Conservation (phyloP, 2,888 invertebrate species). For the Agrochola lota region DNA sequence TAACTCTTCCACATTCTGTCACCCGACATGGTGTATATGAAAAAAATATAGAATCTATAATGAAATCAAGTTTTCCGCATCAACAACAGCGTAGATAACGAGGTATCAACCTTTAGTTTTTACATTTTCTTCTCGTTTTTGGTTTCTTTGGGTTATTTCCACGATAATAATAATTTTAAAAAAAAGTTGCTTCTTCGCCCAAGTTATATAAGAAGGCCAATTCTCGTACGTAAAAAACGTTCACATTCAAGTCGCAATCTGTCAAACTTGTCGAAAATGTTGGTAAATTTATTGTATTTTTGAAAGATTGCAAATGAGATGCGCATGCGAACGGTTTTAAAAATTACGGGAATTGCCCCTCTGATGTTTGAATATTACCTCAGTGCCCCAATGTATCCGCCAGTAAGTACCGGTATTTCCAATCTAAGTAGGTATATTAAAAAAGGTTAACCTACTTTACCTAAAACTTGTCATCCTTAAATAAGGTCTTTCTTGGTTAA, state of each 20-base stretch:
- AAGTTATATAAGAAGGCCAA: too few relatives aligned
- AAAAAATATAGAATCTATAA: slow-evolving; percentile 6
- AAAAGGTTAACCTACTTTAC: not conserved
- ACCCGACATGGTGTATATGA: not conserved
- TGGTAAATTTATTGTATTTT: too few relatives aligned
- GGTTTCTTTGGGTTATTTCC: not conserved
- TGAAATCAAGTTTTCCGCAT: not conserved
- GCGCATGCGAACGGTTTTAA: too few relatives aligned
- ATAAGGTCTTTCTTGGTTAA: slow-evolving; percentile 5
- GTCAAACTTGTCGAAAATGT: too few relatives aligned
- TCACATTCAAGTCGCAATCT: too few relatives aligned
- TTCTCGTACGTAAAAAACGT: too few relatives aligned
- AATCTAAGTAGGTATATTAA: not conserved
- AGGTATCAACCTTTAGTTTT: not conserved
- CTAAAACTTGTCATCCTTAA: slow-evolving; percentile 20
- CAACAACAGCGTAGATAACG: slow-evolving; percentile 14
- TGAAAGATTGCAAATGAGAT: too few relatives aligned
- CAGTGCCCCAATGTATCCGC: not conserved
- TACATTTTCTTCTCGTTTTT: not conserved
- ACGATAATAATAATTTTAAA: not conserved
- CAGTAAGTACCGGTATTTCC: not conserved
- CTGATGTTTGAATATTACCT: too few relatives aligned
- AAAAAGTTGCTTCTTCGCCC: not conserved
- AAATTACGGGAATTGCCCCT: too few relatives aligned
- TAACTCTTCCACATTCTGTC: not conserved